Evolutionary conservation across 2,797 vertebrate species (phyloP), one percentile per base, ranked within the genome.

Genomic region (Sebastes alutus): DNA sequence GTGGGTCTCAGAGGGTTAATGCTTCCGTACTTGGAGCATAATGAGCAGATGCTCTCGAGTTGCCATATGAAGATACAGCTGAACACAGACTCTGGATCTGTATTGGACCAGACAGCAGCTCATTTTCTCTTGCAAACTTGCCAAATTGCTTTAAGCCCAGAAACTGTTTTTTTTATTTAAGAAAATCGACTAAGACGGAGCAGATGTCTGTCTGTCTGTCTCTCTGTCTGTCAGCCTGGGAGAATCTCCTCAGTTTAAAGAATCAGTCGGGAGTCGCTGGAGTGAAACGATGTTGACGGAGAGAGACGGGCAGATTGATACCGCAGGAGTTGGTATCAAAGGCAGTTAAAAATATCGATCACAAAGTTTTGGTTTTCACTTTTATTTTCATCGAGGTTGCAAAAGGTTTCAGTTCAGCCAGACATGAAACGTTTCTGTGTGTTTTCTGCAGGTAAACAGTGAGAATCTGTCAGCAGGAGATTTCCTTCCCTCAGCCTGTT

Each of bases 131-230:
- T 64, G 33, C 68, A 72, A 75, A 76, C 62, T 55, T 46, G 27
- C 61, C 62, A 85, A 81, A 86, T 77, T 72, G 72, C 59, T 55
- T 80, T 82, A 18, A 80, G 30, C 70, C 62, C 29, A 25, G 65
- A 64, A 60, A 22, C 16, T 0, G 7, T 27, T 66, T 62, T 29
- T 60, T 61, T 61, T 13, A 75, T 27, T 32, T 16, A 52, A 49
- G 18, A 67, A 54, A 72, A 75, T 29, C 0, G 46, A n/a, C 35
- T 73, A 9, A 3, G 79, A 62, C 33, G 67, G 55, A 82, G 56
- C 61, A 65, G 60, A 32, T 83, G 78, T 79, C 62, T 69, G 62
- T 35, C 65, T 38, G 71, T 69, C 58, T n/a, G 30, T 42, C 38
- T 42, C 6, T 46, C 42, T 25, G 76, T 83, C 61, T 22, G 33